Evolutionary conservation across 2,113 vertebrate genomes (phyloP).

Genomic region (Oxygymnocypris stewartii): DNA sequence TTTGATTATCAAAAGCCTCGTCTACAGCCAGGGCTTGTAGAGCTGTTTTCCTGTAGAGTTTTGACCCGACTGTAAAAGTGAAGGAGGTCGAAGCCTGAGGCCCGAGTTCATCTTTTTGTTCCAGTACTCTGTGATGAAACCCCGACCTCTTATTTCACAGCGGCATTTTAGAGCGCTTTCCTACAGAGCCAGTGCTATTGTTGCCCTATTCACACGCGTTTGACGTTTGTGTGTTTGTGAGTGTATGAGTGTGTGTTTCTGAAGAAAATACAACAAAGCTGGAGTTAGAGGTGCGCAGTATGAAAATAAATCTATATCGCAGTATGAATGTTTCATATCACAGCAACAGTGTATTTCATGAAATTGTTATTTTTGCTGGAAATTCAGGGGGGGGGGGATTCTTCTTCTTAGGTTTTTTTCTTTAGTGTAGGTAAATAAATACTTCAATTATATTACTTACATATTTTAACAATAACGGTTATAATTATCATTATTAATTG

Average conservation of each 20-base stretch:
- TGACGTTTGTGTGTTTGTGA: neutral
- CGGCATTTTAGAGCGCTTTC: neutral
- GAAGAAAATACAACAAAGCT: neutral
- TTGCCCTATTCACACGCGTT: neutral
- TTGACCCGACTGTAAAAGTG: neutral
- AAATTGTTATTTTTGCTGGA: neutral
- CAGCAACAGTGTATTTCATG: neutral
- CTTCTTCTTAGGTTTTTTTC: neutral
- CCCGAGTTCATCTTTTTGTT: slow-evolving; percentile 19
- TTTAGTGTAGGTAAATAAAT: neutral
- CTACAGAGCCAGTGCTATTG: neutral
- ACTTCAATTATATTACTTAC: too few relatives aligned
- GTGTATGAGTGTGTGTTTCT: neutral
- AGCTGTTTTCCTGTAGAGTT: neutral
- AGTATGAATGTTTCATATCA: neutral
- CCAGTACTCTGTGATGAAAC: neutral
- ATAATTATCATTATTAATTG: too few relatives aligned
- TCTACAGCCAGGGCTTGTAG: neutral
- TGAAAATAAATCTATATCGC: neutral
- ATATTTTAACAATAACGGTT: too few relatives aligned
- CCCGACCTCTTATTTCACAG: neutral
- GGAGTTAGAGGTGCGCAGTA: neutral
- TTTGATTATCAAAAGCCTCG: neutral
- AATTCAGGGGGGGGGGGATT: neutral
- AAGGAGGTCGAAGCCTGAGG: slow-evolving; percentile 12